A percentile compares a stretch with the other conserved stretches of the same genome.
phyloP scores from a whole-genome alignment of 2,113 vertebrate genomes.

The Tretioscincus oriximinensis region DNA sequence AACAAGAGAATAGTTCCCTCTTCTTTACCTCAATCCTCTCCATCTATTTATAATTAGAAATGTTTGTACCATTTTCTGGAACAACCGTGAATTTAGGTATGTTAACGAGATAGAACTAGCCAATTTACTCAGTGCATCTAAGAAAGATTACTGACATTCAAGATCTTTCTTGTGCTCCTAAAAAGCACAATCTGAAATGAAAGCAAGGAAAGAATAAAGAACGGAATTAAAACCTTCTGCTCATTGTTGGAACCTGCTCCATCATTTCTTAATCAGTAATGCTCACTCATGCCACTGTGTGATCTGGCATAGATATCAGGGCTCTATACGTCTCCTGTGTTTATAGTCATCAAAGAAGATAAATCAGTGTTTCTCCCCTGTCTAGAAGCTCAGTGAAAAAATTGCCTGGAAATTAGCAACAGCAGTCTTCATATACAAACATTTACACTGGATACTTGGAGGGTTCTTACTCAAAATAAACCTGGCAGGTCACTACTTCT shows the following conservation, averaged over 20 bases:
- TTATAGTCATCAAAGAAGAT: not conserved
- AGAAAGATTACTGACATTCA: not conserved
- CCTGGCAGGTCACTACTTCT: not conserved
- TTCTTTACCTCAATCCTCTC: not conserved
- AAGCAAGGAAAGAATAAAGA: conserved; percentile 28
- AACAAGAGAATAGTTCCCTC: not conserved
- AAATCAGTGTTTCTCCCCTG: not conserved
- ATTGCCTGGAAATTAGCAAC: not conserved
- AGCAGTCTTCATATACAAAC: not conserved
- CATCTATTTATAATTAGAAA: not conserved
- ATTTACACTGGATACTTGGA: not conserved
- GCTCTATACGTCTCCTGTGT: not conserved
- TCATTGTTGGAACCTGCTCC: conserved; percentile 33
- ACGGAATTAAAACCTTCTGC: conserved; percentile 1
- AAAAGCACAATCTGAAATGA: conserved; percentile 15
- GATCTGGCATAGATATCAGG: conserved; percentile 10
- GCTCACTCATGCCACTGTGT: not conserved
- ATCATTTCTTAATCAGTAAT: conserved; percentile 37
- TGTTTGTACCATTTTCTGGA: not conserved
- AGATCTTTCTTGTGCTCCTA: no score
- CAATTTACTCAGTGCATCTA: not conserved
- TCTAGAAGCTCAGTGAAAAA: not conserved
- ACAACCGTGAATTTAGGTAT: not conserved
- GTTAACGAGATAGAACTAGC: not conserved
- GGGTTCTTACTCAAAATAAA: no score